Base-by-base conservation (phyloP, 53 echinoderm and acorn worm genomes). In the Pentamera pediparva region DNA sequence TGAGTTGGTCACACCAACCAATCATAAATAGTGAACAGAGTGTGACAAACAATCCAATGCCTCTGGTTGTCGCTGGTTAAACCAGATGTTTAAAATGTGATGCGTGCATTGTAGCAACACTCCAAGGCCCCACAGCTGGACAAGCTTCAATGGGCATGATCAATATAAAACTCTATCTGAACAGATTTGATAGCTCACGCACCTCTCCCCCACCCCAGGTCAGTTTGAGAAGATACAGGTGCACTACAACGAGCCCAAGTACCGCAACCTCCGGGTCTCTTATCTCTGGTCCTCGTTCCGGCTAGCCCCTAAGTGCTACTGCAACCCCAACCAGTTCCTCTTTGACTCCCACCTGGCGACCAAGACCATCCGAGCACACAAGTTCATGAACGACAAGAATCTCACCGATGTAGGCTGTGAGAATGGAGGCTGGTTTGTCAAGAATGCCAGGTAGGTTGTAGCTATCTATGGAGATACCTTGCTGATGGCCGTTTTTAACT, bases 271-370 rank as follows among this genome's bases (percentile, higher is more conserved):
- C 4, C 58, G 88, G 11, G 96, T 91, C 22, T 91, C 91, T 2
- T 96, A 96, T 51, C 79, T 82, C 27, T 91, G 82, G 70, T 88
- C 88, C 2, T 85, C 83, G 3, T 85, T 96, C 56, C 79, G 82
- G 35, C 76, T 91, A 39, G 91, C 91, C 0, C 96, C 91, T 0
- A 85, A 88, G 39, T 91, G 96, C 77, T 96, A 96, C 96, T 96
- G 96, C 69, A 83, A 91, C 56, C 96, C 96, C 6, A 89, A 89
- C 37, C 59, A 69, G 39, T 96, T 84, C 59, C 85, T 96, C n/a
- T 84, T 85, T 17, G 86, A 86, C 57, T 88, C 89, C 29, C 81
- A 96, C 75, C 39, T 96, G 24, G 86, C 88, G 18, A 75, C 29
- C 2, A 96, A 96, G 69, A 96, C 96, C 0, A 91, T 96, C 35